Percentiles rank a stretch among this genome's conserved stretches.
These are phyloP conservation scores for Chionis minor DNA, from an alignment of 2,113 vertebrate species.

Conservation along the genomic window DNA sequence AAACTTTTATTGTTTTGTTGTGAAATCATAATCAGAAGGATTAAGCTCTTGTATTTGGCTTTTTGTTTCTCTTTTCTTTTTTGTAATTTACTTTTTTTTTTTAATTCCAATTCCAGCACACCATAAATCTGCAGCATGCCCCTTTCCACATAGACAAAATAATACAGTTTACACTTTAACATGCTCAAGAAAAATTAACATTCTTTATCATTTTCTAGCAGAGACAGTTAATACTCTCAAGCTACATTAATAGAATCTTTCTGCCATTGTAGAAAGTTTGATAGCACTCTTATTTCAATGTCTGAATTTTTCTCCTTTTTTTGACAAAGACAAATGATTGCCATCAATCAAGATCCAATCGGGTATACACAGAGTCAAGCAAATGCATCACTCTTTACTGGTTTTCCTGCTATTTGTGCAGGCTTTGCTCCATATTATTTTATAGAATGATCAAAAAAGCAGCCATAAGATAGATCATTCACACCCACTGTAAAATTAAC, in stretches of 20 bases:
- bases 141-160: constrained; percentile 68
- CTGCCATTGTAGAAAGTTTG: constrained; percentile 86
- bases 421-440: constrained; percentile 86
- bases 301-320: constrained; percentile 83
- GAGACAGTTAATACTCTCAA: constrained; percentile 80
- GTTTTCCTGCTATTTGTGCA: constrained; percentile 82
- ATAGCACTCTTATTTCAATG: constrained; percentile 87
- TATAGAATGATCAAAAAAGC: constrained; percentile 84
- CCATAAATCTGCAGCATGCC: constrained; percentile 69
- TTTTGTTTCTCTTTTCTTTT: constrained; percentile 34
- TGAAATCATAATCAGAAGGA: constrained; percentile 88
- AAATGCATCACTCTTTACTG: constrained; percentile 83
- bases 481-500: constrained; percentile 87
- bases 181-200: constrained; percentile 77
- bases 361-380: constrained; percentile 78
- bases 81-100: constrained; percentile 37
- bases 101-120: constrained; percentile 51
- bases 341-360: constrained; percentile 91
- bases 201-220: constrained; percentile 81
- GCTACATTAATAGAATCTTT: constrained; percentile 86
- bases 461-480: constrained; percentile 84
- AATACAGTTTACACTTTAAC: constrained; percentile 75
- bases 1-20: constrained; percentile 77
- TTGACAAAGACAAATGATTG: constrained; percentile 92
- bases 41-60: constrained; percentile 60